phyloP scores from a whole-genome alignment of 1,140 invertebrate species.

The Eueides isabella region DNA sequence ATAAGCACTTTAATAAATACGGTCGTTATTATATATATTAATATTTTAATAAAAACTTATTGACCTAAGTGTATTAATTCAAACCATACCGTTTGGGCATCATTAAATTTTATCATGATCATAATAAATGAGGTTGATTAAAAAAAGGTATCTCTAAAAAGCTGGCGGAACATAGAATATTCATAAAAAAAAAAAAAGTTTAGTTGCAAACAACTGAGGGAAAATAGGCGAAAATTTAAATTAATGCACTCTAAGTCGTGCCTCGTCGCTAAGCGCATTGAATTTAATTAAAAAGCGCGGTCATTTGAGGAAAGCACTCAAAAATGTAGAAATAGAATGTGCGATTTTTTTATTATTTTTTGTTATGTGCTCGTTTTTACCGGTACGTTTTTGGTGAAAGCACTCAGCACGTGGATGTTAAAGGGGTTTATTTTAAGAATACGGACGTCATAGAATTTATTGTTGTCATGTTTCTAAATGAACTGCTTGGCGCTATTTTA shows the following conservation, averaged over 20 bases:
- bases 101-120: neutral
- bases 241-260: conserved; percentile 26
- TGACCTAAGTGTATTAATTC: neutral
- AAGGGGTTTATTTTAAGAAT: conserved; percentile 7
- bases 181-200: conserved; percentile 11
- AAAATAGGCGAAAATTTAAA: conserved; percentile 29
- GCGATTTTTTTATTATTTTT: conserved; percentile 18
- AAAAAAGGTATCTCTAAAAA: conserved; percentile 12
- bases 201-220: conserved; percentile 25
- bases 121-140: conserved; percentile 11
- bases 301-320: conserved; percentile 22
- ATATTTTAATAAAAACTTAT: neutral
- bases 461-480: neutral
- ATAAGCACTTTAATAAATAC: neutral
- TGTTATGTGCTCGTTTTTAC: conserved; percentile 10
- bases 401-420: conserved; percentile 16
- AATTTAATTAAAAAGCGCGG: conserved; percentile 37
- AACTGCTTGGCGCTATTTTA: neutral
- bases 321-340: conserved; percentile 29
- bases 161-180: conserved; percentile 11
- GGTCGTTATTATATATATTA: neutral
- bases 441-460: neutral
- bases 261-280: conserved; percentile 31
- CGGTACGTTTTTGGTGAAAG: conserved; percentile 12
- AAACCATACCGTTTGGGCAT: neutral